Evolutionary conservation across 2,888 invertebrate species (phyloP).

Genomic region (Dolichopus griseipennis): DNA sequence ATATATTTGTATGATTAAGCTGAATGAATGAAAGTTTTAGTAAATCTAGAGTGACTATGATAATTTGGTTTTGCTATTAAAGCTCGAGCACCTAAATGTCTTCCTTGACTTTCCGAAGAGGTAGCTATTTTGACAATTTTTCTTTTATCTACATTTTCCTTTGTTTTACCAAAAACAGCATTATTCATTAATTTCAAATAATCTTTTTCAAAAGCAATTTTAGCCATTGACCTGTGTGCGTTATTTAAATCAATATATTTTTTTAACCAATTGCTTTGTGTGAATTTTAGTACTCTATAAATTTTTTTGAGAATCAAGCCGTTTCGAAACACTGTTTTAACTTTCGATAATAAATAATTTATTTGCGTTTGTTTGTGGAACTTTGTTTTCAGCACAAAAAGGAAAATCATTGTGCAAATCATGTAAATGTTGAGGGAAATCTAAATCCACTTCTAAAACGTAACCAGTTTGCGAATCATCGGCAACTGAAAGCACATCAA

Average conservation of each 20-base stretch:
- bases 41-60: constrained; percentile 28
- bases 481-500: constrained; percentile 20
- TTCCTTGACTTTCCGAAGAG: constrained; percentile 31
- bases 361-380: constrained; percentile 26
- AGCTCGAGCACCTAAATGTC: constrained; percentile 24
- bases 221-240: constrained; percentile 10
- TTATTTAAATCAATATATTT: constrained; percentile 19
- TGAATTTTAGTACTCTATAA: constrained; percentile 30
- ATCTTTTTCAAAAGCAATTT: constrained; percentile 11
- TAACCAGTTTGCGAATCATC: constrained; percentile 20
- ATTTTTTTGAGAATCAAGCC: constrained; percentile 24
- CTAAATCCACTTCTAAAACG: constrained; percentile 30
- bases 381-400: constrained; percentile 25
- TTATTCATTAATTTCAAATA: constrained; percentile 10
- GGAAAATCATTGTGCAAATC: constrained; percentile 28
- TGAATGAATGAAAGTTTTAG: constrained; percentile 35
- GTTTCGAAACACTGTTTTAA: constrained; percentile 22
- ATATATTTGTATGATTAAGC: constrained; percentile 25
- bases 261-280: constrained; percentile 33
- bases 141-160: constrained; percentile 19
- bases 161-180: constrained; percentile 14
- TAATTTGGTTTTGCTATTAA: constrained; percentile 32
- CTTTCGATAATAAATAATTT: constrained; percentile 33
- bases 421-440: constrained; percentile 23
- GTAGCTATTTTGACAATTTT: constrained; percentile 38